Base-by-base conservation (phyloP, 2,888 invertebrate genomes). In the Stomorhina lunata region DNA sequence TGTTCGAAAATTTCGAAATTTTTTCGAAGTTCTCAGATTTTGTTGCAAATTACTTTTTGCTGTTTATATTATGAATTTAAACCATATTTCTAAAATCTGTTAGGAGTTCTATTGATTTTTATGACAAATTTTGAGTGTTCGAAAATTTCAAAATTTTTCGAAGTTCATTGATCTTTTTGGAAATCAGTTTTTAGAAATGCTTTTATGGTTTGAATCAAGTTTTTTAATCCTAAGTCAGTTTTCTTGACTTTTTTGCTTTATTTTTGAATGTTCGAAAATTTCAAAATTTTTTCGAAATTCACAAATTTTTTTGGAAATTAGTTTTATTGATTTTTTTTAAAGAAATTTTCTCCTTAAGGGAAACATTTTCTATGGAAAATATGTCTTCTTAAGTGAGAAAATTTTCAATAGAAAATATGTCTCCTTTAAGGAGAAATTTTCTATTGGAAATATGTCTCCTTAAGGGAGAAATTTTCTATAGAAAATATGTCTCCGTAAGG, bases 91-190 rank as follows among this genome's bases (percentile, higher is more conserved):
- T n/a, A n/a, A n/a, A n/a, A n/a, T n/a, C n/a, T n/a, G n/a, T n/a
- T n/a, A 1, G 12, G 1, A 6, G 17, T 9, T 9, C 20, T 12
- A 25, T 25, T 6, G 27, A 27, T 53, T 6, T 15, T 50, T 27
- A n/a, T n/a, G 25, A 5, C 7, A 15, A n/a, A 2, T n/a, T 2
- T 50, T 50, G n/a, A n/a, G n/a, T n/a, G n/a, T 53, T 53, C 15
- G 9, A 27, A 27, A n/a, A 6, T 27, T 53, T 22, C 12, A 22
- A 22, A 4, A 48, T 48, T 22, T 48, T 48, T 48, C 25, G 29
- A 57, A 40, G 25, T 68, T 68, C 27, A 43, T n/a, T 15, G 25
- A 27, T 40, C 55, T 68, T 40, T 68, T 53, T n/a, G n/a, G n/a
- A n/a, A 6, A 45, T 55, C n/a, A 10, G 20, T 50, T 66, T 43